Percentiles rank a stretch among this genome's conserved stretches.
phyloP scores from a whole-genome alignment of 1,140 invertebrate species.

The Theocolax elegans region DNA sequence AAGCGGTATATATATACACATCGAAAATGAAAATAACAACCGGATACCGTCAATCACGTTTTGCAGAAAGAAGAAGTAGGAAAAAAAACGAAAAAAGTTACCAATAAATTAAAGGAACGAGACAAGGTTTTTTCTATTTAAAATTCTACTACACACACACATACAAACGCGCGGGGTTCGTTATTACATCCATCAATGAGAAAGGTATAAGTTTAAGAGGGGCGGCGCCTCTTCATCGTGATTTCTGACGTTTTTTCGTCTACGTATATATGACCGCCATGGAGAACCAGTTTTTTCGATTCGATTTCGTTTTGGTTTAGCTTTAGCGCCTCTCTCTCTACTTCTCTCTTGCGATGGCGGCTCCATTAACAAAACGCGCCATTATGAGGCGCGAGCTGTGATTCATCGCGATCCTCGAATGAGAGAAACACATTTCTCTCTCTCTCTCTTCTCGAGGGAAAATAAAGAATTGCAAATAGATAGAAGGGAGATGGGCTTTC shows the following conservation, averaged over 20 bases:
- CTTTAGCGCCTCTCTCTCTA: not conserved
- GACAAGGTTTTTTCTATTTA: too few species aligned
- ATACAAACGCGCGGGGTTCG: conserved; percentile 42
- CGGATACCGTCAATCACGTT: conserved; percentile 58
- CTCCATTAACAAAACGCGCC: conserved; percentile 45
- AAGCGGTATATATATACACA: too few species aligned
- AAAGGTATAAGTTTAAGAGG: not conserved
- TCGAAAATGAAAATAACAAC: too few species aligned
- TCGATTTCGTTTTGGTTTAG: conserved; percentile 3
- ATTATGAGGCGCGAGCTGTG: conserved; percentile 29
- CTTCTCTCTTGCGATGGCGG: conserved; percentile 21
- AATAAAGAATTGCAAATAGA: too few species aligned
- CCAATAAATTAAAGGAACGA: too few species aligned
- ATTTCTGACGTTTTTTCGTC: conserved; percentile 22
- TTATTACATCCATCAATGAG: conserved; percentile 52
- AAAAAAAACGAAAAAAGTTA: too few species aligned
- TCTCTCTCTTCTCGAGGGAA: too few species aligned
- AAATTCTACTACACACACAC: conserved; percentile 53
- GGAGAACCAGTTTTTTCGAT: conserved; percentile 34
- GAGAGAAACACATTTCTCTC: not conserved
- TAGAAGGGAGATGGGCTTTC: too few species aligned
- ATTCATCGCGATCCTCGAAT: conserved; percentile 2
- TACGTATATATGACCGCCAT: too few species aligned
- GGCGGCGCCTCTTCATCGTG: conserved; percentile 1
- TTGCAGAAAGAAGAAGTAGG: too few species aligned